Conservation (phyloP, 2,888 invertebrate genomes). For the Taenaris catops region DNA sequence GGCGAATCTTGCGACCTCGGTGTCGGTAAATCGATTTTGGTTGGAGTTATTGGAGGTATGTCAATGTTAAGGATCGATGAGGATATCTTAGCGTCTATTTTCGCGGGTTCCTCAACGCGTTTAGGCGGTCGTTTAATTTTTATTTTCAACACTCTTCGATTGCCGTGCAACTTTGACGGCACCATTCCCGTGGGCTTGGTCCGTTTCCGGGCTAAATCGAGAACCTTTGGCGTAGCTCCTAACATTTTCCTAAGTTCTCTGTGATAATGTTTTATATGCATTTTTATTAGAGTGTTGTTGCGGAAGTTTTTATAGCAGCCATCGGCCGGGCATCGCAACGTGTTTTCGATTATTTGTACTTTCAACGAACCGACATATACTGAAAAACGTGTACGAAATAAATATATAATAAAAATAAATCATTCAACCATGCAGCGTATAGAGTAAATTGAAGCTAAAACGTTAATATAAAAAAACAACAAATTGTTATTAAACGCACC, state of each 20-base stretch:
- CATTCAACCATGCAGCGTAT: no score
- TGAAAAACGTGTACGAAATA: slow-evolving; percentile 37
- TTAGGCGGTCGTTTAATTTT: slow-evolving; percentile 50
- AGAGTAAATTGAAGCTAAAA: not conserved
- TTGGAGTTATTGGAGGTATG: not conserved
- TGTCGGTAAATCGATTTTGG: slow-evolving; percentile 29
- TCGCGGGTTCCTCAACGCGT: slow-evolving; percentile 42
- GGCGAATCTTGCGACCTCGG: slow-evolving; percentile 49
- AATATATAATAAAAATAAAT: no score
- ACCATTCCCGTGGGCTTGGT: slow-evolving; percentile 56
- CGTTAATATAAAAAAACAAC: slow-evolving; percentile 4
- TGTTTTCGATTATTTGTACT: slow-evolving; percentile 84
- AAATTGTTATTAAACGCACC: no score
- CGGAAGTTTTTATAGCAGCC: slow-evolving; percentile 94
- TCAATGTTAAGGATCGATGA: slow-evolving; percentile 13
- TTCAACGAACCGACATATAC: slow-evolving; percentile 80
- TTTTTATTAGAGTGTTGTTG: slow-evolving; percentile 93
- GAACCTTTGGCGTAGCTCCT: slow-evolving; percentile 91
- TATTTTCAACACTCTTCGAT: slow-evolving; percentile 50
- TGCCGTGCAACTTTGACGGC: slow-evolving; percentile 25
- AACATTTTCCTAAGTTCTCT: slow-evolving; percentile 86
- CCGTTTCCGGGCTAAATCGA: slow-evolving; percentile 91
- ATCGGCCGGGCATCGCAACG: slow-evolving; percentile 87
- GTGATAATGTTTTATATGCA: slow-evolving; percentile 98
- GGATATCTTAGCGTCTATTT: slow-evolving; percentile 29